Evolutionary conservation across 2,797 vertebrate species (phyloP), one percentile per base, ranked within the genome.

Genomic region (Yasuhikotakia modesta): DNA sequence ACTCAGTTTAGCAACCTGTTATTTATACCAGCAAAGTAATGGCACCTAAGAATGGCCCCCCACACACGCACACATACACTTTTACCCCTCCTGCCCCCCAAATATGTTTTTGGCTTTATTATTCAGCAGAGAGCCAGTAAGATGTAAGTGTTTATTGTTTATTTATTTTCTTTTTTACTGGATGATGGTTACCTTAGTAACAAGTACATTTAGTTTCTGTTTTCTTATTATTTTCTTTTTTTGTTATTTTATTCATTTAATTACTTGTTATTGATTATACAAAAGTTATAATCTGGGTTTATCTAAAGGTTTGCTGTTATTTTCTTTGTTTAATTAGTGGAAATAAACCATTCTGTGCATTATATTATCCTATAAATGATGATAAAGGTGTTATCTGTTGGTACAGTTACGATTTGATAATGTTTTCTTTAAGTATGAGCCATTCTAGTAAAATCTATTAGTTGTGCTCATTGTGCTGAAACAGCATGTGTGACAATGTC

Each of bases 321-420:
- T 84, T 72, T 43, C 43, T 55, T 66, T 80, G 70, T 79, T 45
- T 79, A 32, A 73, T 76, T 48, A 70, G 70, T 73, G 46, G 17
- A 76, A 76, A 72, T 70, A 1, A 78, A 78, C 50, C 17, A 77
- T 78, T 81, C 58, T 13, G 46, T 63, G 17, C 70, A 73, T 71
- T 82, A 24, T 81, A 69, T 13, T n/a, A 50, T 76, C n/a, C 35
- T 64, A 17, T 61, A 35, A 39, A n/a, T 30, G 4, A 22, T 61
- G 55, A 80, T 48, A 72, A 35, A 81, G 45, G 69, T 78, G 60
- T 76, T 76, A 35, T 71, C 24, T 30, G 17, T 76, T 79, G 43
- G 27, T 60, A 70, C 16, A 60, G 22, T 69, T 76, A 64, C 21
- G 39, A 48, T 70, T 71, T 35, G 12, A 70, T 70, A 46, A 70